Conservation (phyloP, 1,140 invertebrate species). For the Calliopsis andreniformis region DNA sequence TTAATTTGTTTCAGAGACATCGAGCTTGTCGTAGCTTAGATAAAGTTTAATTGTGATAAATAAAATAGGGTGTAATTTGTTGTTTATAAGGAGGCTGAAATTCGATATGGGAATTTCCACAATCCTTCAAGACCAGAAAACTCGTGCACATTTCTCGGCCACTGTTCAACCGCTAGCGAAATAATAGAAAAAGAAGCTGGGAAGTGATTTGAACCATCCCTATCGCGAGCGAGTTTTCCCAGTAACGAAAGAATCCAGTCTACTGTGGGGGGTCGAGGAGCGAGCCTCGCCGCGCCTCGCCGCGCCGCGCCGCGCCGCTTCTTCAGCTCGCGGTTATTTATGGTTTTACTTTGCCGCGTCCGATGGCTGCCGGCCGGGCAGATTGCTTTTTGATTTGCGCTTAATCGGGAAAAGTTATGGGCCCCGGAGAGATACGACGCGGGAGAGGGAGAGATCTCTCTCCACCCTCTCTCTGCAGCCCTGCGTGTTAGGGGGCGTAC, state of each 20-base stretch:
- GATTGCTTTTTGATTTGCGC: conserved; percentile 80
- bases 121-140: too few species aligned
- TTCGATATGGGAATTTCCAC: too few species aligned
- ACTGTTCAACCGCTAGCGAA: too few species aligned
- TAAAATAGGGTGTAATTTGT: too few species aligned
- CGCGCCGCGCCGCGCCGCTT: conserved; percentile 8
- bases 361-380: conserved; percentile 62
- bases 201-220: too few species aligned
- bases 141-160: too few species aligned
- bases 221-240: too few species aligned
- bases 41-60: too few species aligned
- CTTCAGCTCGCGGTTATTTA: conserved; percentile 65
- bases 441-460: conserved; percentile 44
- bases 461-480: conserved; percentile 3
- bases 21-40: too few species aligned
- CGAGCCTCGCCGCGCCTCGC: neutral
- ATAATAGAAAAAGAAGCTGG: too few species aligned
- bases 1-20: too few species aligned
- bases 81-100: too few species aligned
- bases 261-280: neutral
- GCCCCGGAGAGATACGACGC: conserved; percentile 63
- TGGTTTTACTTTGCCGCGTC: conserved; percentile 66
- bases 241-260: neutral
- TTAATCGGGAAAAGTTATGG: conserved; percentile 79
- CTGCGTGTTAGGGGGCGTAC: conserved; percentile 61